A percentile compares a stretch with the other conserved stretches of the same genome.
phyloP scores from a whole-genome alignment of 2,888 invertebrate genomes.

The Limnephilus rhombicus region DNA sequence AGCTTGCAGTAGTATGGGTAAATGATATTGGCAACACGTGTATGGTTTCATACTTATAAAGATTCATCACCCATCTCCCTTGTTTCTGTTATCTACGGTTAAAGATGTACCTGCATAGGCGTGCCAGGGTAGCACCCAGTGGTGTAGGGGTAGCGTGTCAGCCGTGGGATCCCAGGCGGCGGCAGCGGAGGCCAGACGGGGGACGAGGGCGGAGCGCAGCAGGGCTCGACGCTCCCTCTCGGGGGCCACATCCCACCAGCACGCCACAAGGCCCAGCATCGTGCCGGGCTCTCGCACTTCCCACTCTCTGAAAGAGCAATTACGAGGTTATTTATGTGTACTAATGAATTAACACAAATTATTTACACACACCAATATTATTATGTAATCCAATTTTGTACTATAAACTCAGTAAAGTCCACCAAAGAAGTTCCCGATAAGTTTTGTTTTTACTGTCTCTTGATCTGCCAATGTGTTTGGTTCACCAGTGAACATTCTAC shows the following conservation, averaged over 20 bases:
- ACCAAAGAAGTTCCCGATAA: too few species aligned
- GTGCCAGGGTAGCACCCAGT: slow-evolving; percentile 99
- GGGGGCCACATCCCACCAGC: slow-evolving; percentile 90
- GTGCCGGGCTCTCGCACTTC: slow-evolving; percentile 88
- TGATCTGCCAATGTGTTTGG: too few species aligned
- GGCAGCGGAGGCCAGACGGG: slow-evolving; percentile 86
- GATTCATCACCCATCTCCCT: too few species aligned
- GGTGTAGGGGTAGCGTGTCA: slow-evolving; percentile 96
- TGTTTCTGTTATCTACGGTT: background rate
- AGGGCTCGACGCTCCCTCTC: slow-evolving; percentile 90
- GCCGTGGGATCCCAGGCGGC: slow-evolving; percentile 96
- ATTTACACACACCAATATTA: background rate
- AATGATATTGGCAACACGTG: too few species aligned
- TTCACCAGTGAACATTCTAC: too few species aligned
- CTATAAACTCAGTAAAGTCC: background rate
- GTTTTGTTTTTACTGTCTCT: too few species aligned
- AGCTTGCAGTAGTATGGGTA: too few species aligned
- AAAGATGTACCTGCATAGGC: slow-evolving; percentile 82
- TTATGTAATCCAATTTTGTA: background rate
- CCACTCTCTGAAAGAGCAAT: slow-evolving; percentile 82
- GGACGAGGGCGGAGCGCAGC: slow-evolving; percentile 89
- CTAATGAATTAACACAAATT: background rate
- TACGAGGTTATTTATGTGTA: background rate
- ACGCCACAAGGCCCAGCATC: slow-evolving; percentile 87
- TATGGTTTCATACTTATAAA: too few species aligned